Base-by-base conservation (phyloP, 2,113 vertebrate species). In the Prunella himalayana region DNA sequence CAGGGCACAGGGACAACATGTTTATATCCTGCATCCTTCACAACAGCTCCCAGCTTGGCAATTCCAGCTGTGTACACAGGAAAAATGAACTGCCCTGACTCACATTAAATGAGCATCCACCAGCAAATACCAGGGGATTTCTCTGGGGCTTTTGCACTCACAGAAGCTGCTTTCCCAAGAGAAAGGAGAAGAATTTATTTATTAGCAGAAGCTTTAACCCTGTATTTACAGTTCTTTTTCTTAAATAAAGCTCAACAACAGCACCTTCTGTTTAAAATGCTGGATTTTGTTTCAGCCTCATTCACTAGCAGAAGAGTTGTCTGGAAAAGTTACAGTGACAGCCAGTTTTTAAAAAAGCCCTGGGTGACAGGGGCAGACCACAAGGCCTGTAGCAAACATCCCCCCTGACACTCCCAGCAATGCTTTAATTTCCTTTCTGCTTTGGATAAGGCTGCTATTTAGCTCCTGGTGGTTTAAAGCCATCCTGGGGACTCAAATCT, bases 1-100 rank as follows among this genome's bases (percentile, higher is more conserved):
- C 82, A 24, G 4, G 20, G 19, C 0, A 8, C 0, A 33, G 1
- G 0, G 3, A 1, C 23, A n/a, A n/a, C n/a, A n/a, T 88, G 63
- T 92, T 88, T 51, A 50, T 68, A 92, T 78, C 92, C 95, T 66
- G 68, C 80, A 66, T 44, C 72, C 91, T 44, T 19, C 86, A 5
- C 27, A 31, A 16, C 68, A 72, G 51, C 75, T 75, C 83, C 59
- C 12, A 4, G 4, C 4, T 12, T 9, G 56, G 76, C 56, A 44
- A 33, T 5, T 44, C 51, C 23, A 22, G 1, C 64, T 15, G 21
- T 0, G 27, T 6, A 20, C 19, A 0, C 72, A 14, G 94, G 69
- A 79, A 88, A 81, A 64, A 66, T 5, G 3, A 35, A 23, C 51
- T 18, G 47, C n/a, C 44, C 54, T 35, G 19, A 64, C 53, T 70